Percentiles rank a stretch among this genome's conserved stretches.
Evolutionary conservation across 2,888 invertebrate genomes (phyloP).

Genomic region (Caenorhabditis panamensis): DNA sequence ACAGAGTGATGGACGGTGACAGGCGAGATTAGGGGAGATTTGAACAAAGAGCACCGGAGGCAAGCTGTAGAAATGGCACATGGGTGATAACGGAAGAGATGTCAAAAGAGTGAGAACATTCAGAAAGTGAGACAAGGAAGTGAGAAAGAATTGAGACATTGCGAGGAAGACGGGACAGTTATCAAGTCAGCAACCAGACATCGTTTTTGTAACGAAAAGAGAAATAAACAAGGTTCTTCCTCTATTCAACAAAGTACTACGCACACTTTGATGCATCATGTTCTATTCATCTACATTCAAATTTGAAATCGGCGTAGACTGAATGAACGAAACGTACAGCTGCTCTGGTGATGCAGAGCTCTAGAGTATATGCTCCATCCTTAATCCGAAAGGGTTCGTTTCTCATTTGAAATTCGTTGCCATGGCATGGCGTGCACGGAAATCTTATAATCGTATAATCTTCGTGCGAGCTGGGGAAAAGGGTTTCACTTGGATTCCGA

Average conservation of each 20-base stretch:
- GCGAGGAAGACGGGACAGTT: background rate
- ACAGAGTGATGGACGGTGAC: slow-evolving; percentile 11
- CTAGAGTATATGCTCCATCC: too few relatives aligned
- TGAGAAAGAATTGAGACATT: background rate
- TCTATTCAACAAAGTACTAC: slow-evolving; percentile 8
- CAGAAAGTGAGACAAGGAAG: background rate
- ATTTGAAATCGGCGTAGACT: slow-evolving; percentile 3
- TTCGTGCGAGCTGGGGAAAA: background rate
- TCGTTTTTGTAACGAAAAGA: background rate
- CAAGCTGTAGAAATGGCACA: slow-evolving; percentile 31
- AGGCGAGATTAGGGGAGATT: slow-evolving; percentile 8
- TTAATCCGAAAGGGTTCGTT: slow-evolving; percentile 23
- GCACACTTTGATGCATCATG: slow-evolving; percentile 15
- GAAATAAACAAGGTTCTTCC: too few relatives aligned
- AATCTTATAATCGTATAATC: slow-evolving; percentile 21
- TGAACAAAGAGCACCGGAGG: background rate
- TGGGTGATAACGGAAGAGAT: slow-evolving; percentile 3
- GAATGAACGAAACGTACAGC: slow-evolving; percentile 29
- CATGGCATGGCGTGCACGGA: slow-evolving; percentile 19
- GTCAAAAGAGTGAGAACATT: background rate
- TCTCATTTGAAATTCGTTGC: slow-evolving; percentile 17
- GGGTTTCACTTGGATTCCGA: background rate
- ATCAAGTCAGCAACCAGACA: slow-evolving; percentile 3
- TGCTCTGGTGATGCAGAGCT: slow-evolving; percentile 17
- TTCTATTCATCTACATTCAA: background rate